A percentile compares a stretch with the other conserved stretches of the same genome.
Conservation (phyloP, 2,797 vertebrate species). For the Rhincodon typus region DNA sequence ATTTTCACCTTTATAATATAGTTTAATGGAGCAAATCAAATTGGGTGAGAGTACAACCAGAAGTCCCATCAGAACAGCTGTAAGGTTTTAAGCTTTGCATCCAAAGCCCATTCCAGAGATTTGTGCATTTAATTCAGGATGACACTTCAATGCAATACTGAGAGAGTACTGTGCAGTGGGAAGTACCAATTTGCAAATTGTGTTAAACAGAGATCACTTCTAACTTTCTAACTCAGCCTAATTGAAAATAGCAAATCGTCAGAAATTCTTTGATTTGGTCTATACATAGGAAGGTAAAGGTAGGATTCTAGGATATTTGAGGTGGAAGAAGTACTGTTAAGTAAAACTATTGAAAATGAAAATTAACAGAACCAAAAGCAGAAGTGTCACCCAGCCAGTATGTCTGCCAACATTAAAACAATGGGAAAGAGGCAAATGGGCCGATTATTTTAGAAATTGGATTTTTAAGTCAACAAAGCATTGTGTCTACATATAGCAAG, state of each 20-base stretch:
- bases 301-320: background rate
- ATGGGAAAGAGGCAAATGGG: background rate
- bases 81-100: background rate
- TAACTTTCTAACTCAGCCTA: background rate
- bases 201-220: background rate
- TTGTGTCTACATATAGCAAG: too few relatives aligned
- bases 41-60: background rate
- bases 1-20: background rate
- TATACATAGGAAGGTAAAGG: background rate
- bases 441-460: background rate
- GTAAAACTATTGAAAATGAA: background rate
- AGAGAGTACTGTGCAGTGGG: background rate
- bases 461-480: background rate
- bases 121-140: background rate
- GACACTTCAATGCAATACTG: background rate
- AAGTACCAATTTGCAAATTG: background rate
- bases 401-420: background rate
- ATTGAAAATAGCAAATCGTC: background rate
- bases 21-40: background rate
- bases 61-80: background rate
- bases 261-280: background rate
- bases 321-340: background rate
- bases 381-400: background rate
- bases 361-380: background rate
- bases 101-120: background rate